These are phyloP conservation scores for Monodelphis domestica DNA, from an alignment of 2,797 vertebrate species.

Conservation along the genomic window DNA sequence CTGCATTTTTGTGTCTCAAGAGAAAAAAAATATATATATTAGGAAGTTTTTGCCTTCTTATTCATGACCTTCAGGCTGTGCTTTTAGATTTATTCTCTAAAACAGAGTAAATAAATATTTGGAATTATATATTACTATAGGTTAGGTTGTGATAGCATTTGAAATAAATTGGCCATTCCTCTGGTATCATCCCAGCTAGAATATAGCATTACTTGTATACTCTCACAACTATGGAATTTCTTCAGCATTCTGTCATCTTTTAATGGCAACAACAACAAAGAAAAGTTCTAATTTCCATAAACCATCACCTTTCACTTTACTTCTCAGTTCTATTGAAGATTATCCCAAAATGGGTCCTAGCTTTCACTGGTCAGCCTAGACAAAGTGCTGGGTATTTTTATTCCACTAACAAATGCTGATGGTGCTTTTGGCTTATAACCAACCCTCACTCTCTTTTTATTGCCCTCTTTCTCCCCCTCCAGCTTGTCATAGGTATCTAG, in stretches of 20 bases:
- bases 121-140: constrained; percentile 42
- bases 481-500: not conserved
- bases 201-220: constrained; percentile 59
- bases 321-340: constrained; percentile 36
- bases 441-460: not conserved
- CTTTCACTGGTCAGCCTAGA: not conserved
- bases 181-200: constrained; percentile 69
- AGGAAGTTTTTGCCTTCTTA: constrained; percentile 40
- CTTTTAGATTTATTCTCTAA: constrained; percentile 41
- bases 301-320: constrained; percentile 24
- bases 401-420: not conserved
- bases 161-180: constrained; percentile 63
- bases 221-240: constrained; percentile 72
- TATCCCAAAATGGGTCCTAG: constrained; percentile 22
- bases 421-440: not conserved
- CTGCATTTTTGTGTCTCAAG: constrained; percentile 20
- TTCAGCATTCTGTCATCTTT: constrained; percentile 64
- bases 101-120: not conserved
- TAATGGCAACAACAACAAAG: not conserved
- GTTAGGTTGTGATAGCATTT: constrained; percentile 69
- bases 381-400: not conserved
- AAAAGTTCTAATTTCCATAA: constrained; percentile 12
- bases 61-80: constrained; percentile 47
- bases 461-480: not conserved
- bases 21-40: constrained; percentile 26